Base-by-base conservation (phyloP, 2,888 invertebrate genomes). In the Himalopsyche japonica region DNA sequence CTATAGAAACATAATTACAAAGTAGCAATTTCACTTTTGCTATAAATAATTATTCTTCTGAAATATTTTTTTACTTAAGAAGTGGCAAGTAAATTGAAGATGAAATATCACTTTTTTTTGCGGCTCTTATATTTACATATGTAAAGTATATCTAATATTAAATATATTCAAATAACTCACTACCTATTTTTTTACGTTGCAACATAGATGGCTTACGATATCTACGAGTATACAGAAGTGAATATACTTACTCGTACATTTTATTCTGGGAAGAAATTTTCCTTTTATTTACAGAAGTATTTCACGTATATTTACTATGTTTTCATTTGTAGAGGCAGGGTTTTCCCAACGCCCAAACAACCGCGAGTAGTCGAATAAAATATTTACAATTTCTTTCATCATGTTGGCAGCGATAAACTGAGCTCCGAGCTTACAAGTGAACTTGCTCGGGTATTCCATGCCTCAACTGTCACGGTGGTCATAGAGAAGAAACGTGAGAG, bases 361-460 rank as follows among this genome's bases (percentile, higher is more conserved):
- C 70, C 70, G 70, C 27, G 70, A 30, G 70, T 70, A 70, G 76
- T 79, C 85, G 83, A 84, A 84, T 86, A 85, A 85, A 86, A 85
- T 87, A 87, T 87, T 87, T 86, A 87, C 81, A 80, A 86, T 87
- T 87, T 87, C 87, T 87, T 87, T 87, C 87, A 87, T 87, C 87
- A 85, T 84, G 87, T 81, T 82, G 83, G 76, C 85, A 81, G 82
- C 86, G 85, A 87, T 87, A 87, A 86, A 86, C 85, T 85, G 70
- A 70, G 70, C 70, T 24, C 24, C 70, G 24, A 30, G 70, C 57
- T 43, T 37, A 34, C 77, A 37, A 37, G 37, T 43, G 77, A 34
- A 34, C n/a, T 43, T 77, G 43, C 37, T 77, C 34, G 77, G 37
- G 34, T 77, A 77, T 77, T 77, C 77, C 77, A 77, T 43, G 77